Conservation (phyloP, 2,113 vertebrate species). For the Bos javanicus region DNA sequence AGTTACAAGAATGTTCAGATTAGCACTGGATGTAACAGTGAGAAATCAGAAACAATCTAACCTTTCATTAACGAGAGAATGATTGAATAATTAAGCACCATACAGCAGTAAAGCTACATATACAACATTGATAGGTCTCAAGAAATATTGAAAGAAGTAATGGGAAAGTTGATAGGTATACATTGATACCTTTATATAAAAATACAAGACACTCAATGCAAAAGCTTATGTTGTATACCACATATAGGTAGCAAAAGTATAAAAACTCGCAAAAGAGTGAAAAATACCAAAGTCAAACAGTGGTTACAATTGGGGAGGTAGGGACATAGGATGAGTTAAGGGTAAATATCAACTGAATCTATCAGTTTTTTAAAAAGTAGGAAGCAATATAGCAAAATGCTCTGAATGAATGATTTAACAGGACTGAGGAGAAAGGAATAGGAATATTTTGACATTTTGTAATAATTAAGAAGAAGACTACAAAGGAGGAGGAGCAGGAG, state of each 20-base stretch:
- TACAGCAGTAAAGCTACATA: background rate
- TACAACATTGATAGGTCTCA: background rate
- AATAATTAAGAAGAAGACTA: background rate
- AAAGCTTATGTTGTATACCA: background rate
- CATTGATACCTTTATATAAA: background rate
- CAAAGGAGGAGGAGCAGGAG: background rate
- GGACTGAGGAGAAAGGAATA: background rate
- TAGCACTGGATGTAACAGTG: background rate
- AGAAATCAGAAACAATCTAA: background rate
- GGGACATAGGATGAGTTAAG: background rate
- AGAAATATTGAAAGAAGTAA: background rate
- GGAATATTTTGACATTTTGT: background rate
- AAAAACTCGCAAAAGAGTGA: background rate
- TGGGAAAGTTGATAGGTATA: background rate
- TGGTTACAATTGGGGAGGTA: background rate
- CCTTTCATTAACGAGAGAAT: background rate
- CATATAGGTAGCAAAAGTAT: background rate
- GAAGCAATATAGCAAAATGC: background rate
- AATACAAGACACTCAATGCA: background rate
- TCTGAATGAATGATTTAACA: background rate
- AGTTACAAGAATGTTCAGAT: background rate
- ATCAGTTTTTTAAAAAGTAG: background rate
- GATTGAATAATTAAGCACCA: background rate
- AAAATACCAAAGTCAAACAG: background rate
- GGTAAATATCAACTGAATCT: background rate